These are phyloP conservation scores for Sceliomorpha sp. DNA, from an alignment of 2,888 invertebrate species.

Conservation along the genomic window DNA sequence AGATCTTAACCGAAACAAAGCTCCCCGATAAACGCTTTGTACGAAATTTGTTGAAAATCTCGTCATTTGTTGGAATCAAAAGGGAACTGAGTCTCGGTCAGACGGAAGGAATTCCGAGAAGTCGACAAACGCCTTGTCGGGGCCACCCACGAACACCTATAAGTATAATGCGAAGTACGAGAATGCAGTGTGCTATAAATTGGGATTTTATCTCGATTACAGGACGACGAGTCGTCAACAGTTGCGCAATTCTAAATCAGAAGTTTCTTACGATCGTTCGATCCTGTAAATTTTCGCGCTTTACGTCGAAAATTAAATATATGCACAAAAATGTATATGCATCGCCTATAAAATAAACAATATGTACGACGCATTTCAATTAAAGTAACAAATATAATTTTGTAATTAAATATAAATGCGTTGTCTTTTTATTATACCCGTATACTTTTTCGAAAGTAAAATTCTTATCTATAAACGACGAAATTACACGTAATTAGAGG, in stretches of 20 bases:
- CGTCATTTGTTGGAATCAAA: constrained; percentile 20
- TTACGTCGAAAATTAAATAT: no score
- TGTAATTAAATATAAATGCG: no score
- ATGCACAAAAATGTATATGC: no score
- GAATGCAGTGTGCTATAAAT: constrained; percentile 74
- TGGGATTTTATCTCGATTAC: constrained; percentile 77
- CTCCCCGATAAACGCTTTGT: no score
- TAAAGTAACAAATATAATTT: no score
- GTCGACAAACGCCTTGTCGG: constrained; percentile 68
- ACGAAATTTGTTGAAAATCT: constrained; percentile 13
- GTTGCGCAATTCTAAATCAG: constrained; percentile 75
- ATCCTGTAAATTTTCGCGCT: constrained; percentile 26
- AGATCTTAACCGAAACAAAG: no score
- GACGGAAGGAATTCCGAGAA: constrained; percentile 68
- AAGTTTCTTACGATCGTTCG: constrained; percentile 60
- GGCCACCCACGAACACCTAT: constrained; percentile 79
- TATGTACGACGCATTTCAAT: no score
- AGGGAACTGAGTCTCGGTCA: constrained; percentile 36
- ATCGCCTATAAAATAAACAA: no score
- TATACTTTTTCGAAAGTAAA: no score
- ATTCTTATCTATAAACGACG: no score
- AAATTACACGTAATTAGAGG: no score
- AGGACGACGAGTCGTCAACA: constrained; percentile 62
- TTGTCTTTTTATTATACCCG: no score
- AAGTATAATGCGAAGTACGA: constrained; percentile 75